Evolutionary conservation across 2,113 vertebrate genomes (phyloP), one percentile per base, ranked within the genome.

Genomic region (Chascanopsetta lugubris): DNA sequence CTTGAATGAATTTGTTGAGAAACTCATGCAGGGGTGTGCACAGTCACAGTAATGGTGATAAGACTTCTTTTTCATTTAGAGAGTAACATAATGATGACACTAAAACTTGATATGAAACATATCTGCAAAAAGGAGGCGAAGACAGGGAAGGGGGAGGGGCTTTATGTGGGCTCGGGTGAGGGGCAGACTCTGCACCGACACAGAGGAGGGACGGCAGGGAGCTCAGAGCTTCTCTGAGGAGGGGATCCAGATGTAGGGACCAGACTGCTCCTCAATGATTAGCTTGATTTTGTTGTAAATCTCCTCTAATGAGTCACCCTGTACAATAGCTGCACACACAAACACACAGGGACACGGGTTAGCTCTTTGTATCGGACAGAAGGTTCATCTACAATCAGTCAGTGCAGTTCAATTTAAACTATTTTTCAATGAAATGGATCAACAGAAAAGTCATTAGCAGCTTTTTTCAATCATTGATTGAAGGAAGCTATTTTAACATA

Each of bases 201-300:
- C 88, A 91, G 85, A 75, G 78, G 55, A 5, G 29, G 71, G 79
- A 82, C 87, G 86, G 83, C 78, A 85, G 84, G 83, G 82, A 89
- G 90, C 93, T 99, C 96, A 99, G 93, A 99, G 96, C 88, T 99
- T 99, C 91, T 99, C 97, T 85, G 95, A 92, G 88, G 97, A 99
- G 0, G 97, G 94, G 86, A 99, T 95, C 97, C 97, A 99, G 92
- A 99, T 99, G 92, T 98, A 99, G 85, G 98, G 97, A 79, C 97
- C 97, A 0, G 97, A 99, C 89, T 99, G 97, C 93, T 99, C 97
- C 92, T 99, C 97, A 27, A 99, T 99, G 91, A 99, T 97, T 87
- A 97, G 93, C 93, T 99, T 99, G 90, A 99, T 99, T 94, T 98
- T 99, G 94, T 94, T 99, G 94, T 99, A 99, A 89, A 99, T 98